These are phyloP conservation scores for Periophthalmus magnuspinnatus DNA, from an alignment of 2,797 vertebrate species.

Conservation along the genomic window DNA sequence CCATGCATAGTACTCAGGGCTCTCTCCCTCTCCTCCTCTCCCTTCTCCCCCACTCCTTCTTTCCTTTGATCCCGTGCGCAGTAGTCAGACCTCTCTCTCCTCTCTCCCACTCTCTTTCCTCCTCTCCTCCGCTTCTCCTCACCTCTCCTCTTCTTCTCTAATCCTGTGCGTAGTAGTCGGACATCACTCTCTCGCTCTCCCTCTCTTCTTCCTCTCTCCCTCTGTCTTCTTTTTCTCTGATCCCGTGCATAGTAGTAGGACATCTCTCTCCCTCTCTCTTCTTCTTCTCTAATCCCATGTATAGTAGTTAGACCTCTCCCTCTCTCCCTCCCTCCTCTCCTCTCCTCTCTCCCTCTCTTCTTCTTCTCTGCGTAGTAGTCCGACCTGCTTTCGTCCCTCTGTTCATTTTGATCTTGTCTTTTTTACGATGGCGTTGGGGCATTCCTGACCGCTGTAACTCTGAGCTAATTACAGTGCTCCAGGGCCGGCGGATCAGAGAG, in stretches of 20 bases:
- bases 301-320: background rate
- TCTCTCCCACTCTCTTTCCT: no score
- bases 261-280: background rate
- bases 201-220: no score
- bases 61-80: no score
- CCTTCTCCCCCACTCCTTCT: background rate
- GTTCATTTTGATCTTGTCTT: slow-evolving; percentile 55
- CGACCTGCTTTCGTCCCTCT: slow-evolving; percentile 51
- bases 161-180: background rate
- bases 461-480: slow-evolving; percentile 66
- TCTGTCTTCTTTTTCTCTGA: no score
- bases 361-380: slow-evolving; percentile 29
- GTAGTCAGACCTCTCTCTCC: no score
- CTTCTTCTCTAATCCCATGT: background rate
- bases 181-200: slow-evolving; percentile 14
- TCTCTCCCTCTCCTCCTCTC: background rate
- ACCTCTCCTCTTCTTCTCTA: background rate
- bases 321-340: background rate
- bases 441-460: slow-evolving; percentile 70
- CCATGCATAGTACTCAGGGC: no score
- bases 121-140: no score
- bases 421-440: slow-evolving; percentile 67
- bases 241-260: no score
- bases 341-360: background rate
- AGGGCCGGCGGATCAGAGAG: background rate